Conservation (phyloP, 2,797 vertebrate genomes). For the Typhlichthys subterraneus region DNA sequence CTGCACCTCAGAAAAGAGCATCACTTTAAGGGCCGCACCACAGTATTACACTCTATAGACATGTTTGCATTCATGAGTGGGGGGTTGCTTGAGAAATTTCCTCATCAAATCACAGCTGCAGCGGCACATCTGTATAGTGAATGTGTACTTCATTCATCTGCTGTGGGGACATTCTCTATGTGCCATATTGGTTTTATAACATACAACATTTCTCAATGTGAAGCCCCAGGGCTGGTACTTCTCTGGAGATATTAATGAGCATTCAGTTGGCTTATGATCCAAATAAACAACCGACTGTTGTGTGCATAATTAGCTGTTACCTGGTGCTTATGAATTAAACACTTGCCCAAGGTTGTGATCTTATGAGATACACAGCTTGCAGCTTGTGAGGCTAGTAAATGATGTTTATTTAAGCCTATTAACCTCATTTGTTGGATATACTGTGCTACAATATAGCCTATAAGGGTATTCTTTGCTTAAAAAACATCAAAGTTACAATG, state of each 20-base stretch:
- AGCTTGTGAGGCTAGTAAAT: conserved; percentile 7
- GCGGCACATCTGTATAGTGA: neutral
- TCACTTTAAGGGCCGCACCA: neutral
- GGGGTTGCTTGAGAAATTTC: conserved; percentile 5
- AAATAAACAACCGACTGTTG: conserved; percentile 2
- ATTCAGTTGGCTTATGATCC: conserved; percentile 18
- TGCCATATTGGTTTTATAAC: conserved; percentile 30
- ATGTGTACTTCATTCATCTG: conserved; percentile 12
- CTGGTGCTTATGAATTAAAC: conserved; percentile 13
- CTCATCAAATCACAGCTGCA: too few relatives aligned
- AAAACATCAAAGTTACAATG: too few relatives aligned
- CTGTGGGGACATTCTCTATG: conserved; percentile 22
- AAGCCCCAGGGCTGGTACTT: neutral
- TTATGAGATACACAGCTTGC: too few relatives aligned
- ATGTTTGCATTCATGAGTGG: conserved; percentile 9
- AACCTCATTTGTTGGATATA: too few relatives aligned
- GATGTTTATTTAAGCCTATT: neutral
- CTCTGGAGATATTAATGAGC: conserved; percentile 42
- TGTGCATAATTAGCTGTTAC: conserved; percentile 4
- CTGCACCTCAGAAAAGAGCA: conserved; percentile 14
- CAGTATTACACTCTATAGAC: conserved; percentile 9
- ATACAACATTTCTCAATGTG: conserved; percentile 25
- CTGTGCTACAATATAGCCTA: too few relatives aligned
- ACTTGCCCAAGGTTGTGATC: conserved; percentile 20
- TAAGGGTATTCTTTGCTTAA: too few relatives aligned